phyloP scores from a whole-genome alignment of 2,113 vertebrate genomes.

The Protobothrops mucrosquamatus region DNA sequence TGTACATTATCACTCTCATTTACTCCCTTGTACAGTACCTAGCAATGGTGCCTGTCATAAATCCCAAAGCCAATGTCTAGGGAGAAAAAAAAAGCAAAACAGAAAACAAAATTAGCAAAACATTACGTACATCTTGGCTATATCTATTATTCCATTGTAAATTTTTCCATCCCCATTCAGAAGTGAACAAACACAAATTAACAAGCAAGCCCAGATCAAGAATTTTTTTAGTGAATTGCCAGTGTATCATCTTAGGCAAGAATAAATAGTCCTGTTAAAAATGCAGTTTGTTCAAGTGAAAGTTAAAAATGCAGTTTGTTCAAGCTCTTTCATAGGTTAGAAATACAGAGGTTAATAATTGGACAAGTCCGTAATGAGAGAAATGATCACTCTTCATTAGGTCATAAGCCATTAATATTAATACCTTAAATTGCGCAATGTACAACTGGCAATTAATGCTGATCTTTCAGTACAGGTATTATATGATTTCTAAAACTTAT shows the following conservation, averaged over 20 bases:
- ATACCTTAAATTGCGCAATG: background rate
- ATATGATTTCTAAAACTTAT: background rate
- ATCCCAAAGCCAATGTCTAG: constrained; percentile 88
- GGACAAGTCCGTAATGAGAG: background rate
- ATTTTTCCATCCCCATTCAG: background rate
- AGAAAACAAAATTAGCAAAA: background rate
- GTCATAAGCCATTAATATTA: background rate
- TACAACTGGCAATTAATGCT: background rate
- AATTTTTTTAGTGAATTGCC: background rate
- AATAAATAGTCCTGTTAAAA: background rate
- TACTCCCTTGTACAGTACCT: constrained; percentile 71
- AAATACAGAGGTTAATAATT: background rate
- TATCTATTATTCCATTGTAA: background rate
- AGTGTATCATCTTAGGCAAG: background rate
- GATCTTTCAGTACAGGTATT: background rate
- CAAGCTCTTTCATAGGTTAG: background rate
- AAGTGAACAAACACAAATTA: background rate
- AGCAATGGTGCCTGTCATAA: constrained; percentile 85
- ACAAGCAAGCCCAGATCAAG: background rate
- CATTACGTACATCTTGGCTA: too few relatives aligned
- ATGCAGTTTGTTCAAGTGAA: background rate
- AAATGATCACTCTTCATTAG: background rate
- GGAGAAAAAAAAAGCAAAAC: background rate
- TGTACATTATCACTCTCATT: background rate
- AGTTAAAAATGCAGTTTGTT: background rate